Base-by-base conservation (phyloP, 2,113 vertebrate species). In the Pterocles orientalis region DNA sequence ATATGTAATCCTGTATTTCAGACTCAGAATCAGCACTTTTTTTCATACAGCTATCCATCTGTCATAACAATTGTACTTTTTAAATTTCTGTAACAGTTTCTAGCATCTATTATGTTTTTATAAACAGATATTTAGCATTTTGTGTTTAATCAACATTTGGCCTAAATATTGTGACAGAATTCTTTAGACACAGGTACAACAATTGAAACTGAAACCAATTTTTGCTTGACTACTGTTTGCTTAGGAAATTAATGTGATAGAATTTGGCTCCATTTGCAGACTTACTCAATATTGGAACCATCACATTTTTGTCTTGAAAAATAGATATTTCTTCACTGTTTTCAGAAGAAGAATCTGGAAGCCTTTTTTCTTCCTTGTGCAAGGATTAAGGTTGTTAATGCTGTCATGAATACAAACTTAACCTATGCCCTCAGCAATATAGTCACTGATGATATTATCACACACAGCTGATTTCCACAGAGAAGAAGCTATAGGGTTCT, bases 391-490 rank as follows among this genome's bases (percentile, higher is more conserved):
- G 7, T 82, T 86, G 50, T 66, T 53, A 72, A 16, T n/a, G 21
- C n/a, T 72, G 20, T 17, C 20, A 57, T 57, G 25, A 88, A n/a
- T 13, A 77, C 25, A 66, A 47, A 33, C 12, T 93, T 71, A 12
- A 85, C 16, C 18, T 78, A 25, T 62, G 23, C 7, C 31, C 25
- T 10, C 36, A 73, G 29, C 7, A 58, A 11, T 26, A 29, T 3
- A 73, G 48, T 8, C 58, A 62, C 21, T 58, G 43, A 8, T 25
- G 10, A 23, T 36, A 26, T 36, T 51, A 34, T 16, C 34, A 41
- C 0, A 0, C 28, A 62, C 11, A 64, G 12, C 31, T n/a, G 18
- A 64, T 48, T 68, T 73, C 2, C 1, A 33, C 25, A 17, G 9
- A 62, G 39, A 14, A 69, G 28, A 61, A 89, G 6, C 20, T 28